Base-by-base conservation (phyloP, 2,797 vertebrate genomes). In the Arremon aurantiirostris region DNA sequence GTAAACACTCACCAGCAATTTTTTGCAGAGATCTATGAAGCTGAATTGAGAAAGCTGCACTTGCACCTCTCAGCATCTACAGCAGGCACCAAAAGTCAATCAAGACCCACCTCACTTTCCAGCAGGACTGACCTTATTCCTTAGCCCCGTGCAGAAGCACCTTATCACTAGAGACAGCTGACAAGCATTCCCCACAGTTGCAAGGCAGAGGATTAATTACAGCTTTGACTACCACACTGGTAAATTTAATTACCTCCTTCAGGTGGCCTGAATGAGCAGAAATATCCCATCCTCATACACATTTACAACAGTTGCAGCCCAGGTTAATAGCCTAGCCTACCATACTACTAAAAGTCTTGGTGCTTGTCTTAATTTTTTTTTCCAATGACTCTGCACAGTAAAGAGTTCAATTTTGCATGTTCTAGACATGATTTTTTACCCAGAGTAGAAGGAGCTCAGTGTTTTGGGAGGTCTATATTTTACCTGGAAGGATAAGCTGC, bases 51-150 rank as follows among this genome's bases (percentile, higher is more conserved):
- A 47, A 86, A 75, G 42, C 5, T 23, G 1, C 6, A 37, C 61
- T 42, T 76, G 3, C 12, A 6, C 1, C 42, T 68, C 60, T 61
- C 20, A 15, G 16, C 8, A 28, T 3, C 26, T 13, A 27, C 7
- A 30, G 7, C 4, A 64, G 3, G 2, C 11, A 49, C 14, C 9
- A 26, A 65, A 70, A 84, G 4, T 2, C 2, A 0, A 5, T 2
- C 5, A 60, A 7, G 2, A 46, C 5, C 5, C 10, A 57, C 7
- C 8, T 35, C 12, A 2, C 19, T 14, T 2, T 35, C 30, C 27
- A 71, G 4, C 17, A 78, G 11, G 3, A 5, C 27, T 32, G 3
- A 44, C 5, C 12, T 12, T 19, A 8, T 17, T 26, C 1, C 18
- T 41, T 8, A 17, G 7, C 16, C 3, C 39, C 0, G 1, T 34